These are phyloP conservation scores for Chromobotia macracanthus DNA, from an alignment of 2,797 vertebrate genomes.

Conservation along the genomic window DNA sequence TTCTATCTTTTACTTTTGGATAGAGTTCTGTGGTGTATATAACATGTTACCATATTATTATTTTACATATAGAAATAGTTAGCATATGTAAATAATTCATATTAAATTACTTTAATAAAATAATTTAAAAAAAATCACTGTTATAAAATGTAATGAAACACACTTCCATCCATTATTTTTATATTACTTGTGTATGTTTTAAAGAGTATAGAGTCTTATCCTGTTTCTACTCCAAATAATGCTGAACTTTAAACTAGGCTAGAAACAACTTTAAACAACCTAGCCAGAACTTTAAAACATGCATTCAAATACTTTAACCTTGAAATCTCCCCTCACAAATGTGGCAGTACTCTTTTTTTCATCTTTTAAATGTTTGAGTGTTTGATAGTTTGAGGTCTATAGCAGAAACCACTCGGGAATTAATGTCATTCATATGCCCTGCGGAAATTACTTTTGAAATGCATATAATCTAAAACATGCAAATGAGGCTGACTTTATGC, in stretches of 20 bases:
- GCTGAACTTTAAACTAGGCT: conserved; percentile 71
- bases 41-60: neutral
- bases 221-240: conserved; percentile 50
- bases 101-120: neutral
- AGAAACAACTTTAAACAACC: conserved; percentile 79
- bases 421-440: conserved; percentile 97
- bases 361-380: conserved; percentile 87
- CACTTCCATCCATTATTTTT: conserved; percentile 8
- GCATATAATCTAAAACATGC: conserved; percentile 99
- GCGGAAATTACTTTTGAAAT: conserved; percentile 99
- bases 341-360: conserved; percentile 76
- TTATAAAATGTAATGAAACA: neutral
- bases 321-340: conserved; percentile 83
- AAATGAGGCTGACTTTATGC: conserved; percentile 98
- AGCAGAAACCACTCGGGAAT: conserved; percentile 88
- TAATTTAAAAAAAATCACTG: neutral
- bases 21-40: neutral
- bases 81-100: neutral
- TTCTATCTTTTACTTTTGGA: neutral
- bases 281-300: conserved; percentile 81
- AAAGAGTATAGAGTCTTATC: neutral
- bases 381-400: conserved; percentile 85
- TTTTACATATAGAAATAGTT: neutral
- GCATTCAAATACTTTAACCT: conserved; percentile 85
- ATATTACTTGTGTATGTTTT: conserved; percentile 2